Conservation (phyloP, 2,113 vertebrate genomes). For the Ciconia maguari region DNA sequence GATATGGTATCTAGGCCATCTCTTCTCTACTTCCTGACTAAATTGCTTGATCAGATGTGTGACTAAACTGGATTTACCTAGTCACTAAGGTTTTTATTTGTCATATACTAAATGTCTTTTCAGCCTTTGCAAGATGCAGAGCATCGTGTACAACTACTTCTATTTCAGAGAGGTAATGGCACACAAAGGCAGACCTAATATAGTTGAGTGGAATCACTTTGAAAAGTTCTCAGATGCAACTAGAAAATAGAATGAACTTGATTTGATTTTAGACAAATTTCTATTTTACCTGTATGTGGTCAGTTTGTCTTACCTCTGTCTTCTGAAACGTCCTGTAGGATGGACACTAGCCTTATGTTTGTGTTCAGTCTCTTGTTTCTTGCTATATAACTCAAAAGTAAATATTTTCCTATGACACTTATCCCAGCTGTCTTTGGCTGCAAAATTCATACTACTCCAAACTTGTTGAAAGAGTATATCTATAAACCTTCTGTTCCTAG, state of each 20-base stretch:
- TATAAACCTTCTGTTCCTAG: background rate
- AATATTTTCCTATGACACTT: background rate
- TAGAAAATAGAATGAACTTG: background rate
- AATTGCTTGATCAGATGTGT: background rate
- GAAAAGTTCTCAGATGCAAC: background rate
- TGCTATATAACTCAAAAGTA: background rate
- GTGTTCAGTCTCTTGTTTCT: conserved; percentile 3
- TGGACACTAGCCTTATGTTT: background rate
- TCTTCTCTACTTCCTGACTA: background rate
- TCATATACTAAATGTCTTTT: background rate
- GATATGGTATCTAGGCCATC: background rate
- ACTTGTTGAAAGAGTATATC: background rate
- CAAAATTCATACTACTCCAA: background rate
- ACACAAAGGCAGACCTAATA: background rate
- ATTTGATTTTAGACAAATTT: background rate
- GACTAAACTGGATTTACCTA: background rate
- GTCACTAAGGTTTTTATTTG: background rate
- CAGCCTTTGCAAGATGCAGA: background rate
- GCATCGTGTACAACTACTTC: background rate
- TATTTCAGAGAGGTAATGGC: background rate
- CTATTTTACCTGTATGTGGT: background rate
- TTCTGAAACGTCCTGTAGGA: background rate
- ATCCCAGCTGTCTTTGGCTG: background rate
- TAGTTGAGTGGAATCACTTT: background rate
- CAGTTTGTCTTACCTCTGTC: background rate